Percentiles rank a stretch among this genome's conserved stretches.
Conservation (phyloP, 2,888 invertebrate genomes). For the Sinhomidia bicolor region DNA sequence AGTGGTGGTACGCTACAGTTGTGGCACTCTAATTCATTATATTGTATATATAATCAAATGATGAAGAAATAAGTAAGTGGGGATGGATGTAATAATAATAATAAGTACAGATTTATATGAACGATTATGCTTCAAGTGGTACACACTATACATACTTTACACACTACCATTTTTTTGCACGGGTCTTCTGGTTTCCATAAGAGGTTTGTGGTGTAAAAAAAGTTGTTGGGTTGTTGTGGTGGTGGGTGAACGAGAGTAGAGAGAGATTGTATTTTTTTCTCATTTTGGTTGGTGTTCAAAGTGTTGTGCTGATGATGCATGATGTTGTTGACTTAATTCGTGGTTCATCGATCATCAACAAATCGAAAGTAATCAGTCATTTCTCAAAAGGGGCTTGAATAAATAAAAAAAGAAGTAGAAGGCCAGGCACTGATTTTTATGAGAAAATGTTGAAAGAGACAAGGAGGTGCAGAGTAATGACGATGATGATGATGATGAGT, state of each 20-base stretch:
- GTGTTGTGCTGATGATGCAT: constrained; percentile 19
- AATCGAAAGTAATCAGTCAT: constrained; percentile 59
- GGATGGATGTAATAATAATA: background rate
- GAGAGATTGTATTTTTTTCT: too few relatives aligned
- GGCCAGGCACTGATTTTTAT: constrained; percentile 11
- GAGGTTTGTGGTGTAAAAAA: too few relatives aligned
- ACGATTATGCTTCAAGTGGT: background rate
- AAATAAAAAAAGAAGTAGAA: background rate
- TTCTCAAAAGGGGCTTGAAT: constrained; percentile 13
- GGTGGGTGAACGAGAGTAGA: too few relatives aligned
- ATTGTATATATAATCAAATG: constrained; percentile 58
- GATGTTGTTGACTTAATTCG: constrained; percentile 67
- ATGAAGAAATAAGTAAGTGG: constrained; percentile 31
- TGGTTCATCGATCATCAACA: constrained; percentile 66
- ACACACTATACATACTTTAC: too few relatives aligned
- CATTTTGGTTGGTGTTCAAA: background rate
- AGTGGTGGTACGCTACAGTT: too few relatives aligned
- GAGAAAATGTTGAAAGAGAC: background rate
- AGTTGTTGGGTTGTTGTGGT: too few relatives aligned
- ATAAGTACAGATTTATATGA: background rate
- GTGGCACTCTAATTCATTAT: background rate
- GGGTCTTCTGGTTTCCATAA: too few relatives aligned
- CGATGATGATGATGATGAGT: too few relatives aligned
- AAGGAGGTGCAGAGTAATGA: background rate
- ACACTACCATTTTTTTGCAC: background rate